Percentiles rank a stretch among this genome's conserved stretches.
These are phyloP conservation scores for Ephestia elutella DNA, from an alignment of 1,140 invertebrate genomes.

Conservation along the genomic window DNA sequence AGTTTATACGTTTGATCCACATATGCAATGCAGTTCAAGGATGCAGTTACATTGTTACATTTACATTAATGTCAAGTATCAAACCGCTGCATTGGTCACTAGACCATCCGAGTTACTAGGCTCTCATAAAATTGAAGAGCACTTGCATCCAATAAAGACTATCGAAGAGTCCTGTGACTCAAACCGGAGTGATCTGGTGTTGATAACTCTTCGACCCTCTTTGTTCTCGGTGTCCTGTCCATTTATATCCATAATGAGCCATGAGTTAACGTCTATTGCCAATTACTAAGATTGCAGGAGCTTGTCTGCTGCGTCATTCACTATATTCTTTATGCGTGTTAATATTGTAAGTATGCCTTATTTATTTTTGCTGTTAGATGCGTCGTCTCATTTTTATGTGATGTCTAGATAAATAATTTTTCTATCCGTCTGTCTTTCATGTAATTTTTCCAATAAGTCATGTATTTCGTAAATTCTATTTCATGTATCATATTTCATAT, in stretches of 20 bases:
- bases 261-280: conserved; percentile 43
- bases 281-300: conserved; percentile 38
- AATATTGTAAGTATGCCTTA: not conserved
- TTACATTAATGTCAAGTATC: not conserved
- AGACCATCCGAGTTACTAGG: not conserved
- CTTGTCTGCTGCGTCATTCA: not conserved
- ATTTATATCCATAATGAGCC: conserved; percentile 32
- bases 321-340: conserved; percentile 14
- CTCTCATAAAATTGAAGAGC: not conserved
- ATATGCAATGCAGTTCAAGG: not conserved
- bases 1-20: too few species aligned
- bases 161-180: not conserved
- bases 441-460: not conserved
- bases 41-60: conserved; percentile 17
- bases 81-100: too few species aligned
- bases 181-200: conserved; percentile 19
- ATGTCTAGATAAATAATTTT: too few species aligned
- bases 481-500: too few species aligned
- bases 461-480: too few species aligned
- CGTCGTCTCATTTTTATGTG: too few species aligned
- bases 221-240: conserved; percentile 14
- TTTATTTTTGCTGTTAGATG: too few species aligned
- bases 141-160: not conserved
- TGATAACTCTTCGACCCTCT: conserved; percentile 19
- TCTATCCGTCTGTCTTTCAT: too few species aligned